These are phyloP conservation scores for Philonicus albiceps DNA, from an alignment of 2,888 invertebrate species.

Conservation along the genomic window DNA sequence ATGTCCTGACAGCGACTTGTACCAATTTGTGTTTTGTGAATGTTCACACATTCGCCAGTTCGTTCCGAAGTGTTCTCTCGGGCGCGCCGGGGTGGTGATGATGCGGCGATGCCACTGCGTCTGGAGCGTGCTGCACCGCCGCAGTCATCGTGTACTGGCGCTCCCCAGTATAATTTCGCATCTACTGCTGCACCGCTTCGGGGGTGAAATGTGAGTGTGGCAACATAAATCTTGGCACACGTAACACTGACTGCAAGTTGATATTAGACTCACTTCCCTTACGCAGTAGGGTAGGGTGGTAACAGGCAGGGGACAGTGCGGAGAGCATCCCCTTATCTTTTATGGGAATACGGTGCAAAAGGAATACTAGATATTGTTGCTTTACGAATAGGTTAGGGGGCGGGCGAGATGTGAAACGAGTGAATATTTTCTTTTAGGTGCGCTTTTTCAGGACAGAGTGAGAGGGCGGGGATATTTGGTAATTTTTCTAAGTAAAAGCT, in stretches of 20 bases:
- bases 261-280: not conserved
- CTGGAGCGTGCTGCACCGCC: not conserved
- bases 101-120: not conserved
- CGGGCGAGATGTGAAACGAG: not conserved
- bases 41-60: slow-evolving; percentile 38
- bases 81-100: not conserved
- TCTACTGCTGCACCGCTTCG: not conserved
- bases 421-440: not conserved
- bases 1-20: slow-evolving; percentile 34
- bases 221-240: slow-evolving; percentile 37
- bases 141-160: not conserved
- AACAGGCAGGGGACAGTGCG: not conserved
- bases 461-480: not conserved
- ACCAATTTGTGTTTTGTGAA: slow-evolving; percentile 47
- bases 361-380: slow-evolving; percentile 10
- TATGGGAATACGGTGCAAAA: not conserved
- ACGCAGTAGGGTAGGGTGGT: not conserved
- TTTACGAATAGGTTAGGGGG: not conserved
- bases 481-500: not conserved
- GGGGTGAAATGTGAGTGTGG: not conserved
- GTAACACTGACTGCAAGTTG: slow-evolving; percentile 27
- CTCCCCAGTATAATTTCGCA: not conserved
- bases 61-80: not conserved
- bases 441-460: not conserved
- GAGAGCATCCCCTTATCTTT: not conserved